A percentile compares a stretch with the other conserved stretches of the same genome.
Conservation (phyloP, 2,113 vertebrate species). For the Colossoma macropomum region DNA sequence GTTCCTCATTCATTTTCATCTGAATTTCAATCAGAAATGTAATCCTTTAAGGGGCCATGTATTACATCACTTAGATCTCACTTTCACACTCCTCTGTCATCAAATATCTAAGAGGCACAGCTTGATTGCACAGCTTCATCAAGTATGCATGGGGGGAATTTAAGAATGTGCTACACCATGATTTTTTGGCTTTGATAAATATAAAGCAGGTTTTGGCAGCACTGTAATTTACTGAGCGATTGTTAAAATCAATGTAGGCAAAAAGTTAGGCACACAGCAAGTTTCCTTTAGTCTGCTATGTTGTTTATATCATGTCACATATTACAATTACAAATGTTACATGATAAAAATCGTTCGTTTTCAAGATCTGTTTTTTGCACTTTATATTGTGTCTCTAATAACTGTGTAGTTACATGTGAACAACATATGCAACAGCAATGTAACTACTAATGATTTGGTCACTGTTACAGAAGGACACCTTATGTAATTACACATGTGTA, state of each 20-base stretch:
- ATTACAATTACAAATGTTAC: too few species aligned
- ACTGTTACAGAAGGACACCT: too few species aligned
- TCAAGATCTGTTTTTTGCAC: too few species aligned
- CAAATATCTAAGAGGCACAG: slow-evolving; percentile 47
- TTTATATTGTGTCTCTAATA: too few species aligned
- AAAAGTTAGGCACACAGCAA: not conserved
- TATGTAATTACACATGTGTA: too few species aligned
- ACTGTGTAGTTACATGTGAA: too few species aligned
- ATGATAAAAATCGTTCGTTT: too few species aligned
- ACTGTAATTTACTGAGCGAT: slow-evolving; percentile 18
- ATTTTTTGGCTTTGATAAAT: slow-evolving; percentile 20
- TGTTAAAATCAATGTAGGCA: not conserved
- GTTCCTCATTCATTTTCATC: slow-evolving; percentile 5
- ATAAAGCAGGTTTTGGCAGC: slow-evolving; percentile 17
- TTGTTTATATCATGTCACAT: not conserved
- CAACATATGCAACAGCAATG: too few species aligned
- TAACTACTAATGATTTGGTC: too few species aligned
- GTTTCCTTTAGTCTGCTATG: not conserved
- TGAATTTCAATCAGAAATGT: slow-evolving; percentile 26
- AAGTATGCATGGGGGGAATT: slow-evolving; percentile 42
- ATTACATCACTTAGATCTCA: slow-evolving; percentile 40
- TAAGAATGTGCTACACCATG: slow-evolving; percentile 23
- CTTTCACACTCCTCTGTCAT: slow-evolving; percentile 42
- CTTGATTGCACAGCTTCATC: slow-evolving; percentile 45
- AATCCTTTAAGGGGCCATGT: slow-evolving; percentile 8